phyloP scores from a whole-genome alignment of 2,797 vertebrate species.

The Cuniculus paca region DNA sequence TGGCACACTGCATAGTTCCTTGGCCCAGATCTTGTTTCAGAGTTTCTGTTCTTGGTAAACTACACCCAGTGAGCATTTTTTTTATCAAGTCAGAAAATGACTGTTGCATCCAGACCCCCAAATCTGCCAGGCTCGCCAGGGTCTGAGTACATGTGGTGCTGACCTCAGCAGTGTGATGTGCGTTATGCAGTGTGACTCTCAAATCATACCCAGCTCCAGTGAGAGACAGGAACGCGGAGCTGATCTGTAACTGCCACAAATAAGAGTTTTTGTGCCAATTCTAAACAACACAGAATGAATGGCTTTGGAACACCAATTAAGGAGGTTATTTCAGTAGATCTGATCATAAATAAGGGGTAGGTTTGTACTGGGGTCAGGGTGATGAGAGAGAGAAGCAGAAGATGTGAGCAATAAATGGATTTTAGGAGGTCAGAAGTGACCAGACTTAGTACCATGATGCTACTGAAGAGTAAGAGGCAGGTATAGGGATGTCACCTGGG shows the following conservation, averaged over 20 bases:
- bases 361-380: background rate
- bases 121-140: background rate
- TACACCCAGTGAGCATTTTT: background rate
- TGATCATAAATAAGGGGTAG: background rate
- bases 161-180: background rate
- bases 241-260: background rate
- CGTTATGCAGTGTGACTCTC: background rate
- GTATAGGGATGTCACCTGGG: accelerated
- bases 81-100: background rate
- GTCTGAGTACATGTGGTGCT: background rate
- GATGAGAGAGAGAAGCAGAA: background rate
- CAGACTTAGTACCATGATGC: background rate
- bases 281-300: background rate
- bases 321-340: background rate
- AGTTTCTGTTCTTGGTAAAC: background rate
- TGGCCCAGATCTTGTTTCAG: background rate
- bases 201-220: background rate
- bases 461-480: background rate
- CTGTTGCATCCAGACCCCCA: background rate
- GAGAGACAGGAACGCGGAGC: background rate
- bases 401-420: background rate
- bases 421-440: background rate
- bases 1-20: background rate
- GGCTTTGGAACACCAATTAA: background rate
- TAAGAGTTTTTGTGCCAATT: background rate